A percentile compares a stretch with the other conserved stretches of the same genome.
Evolutionary conservation across 2,888 invertebrate genomes (phyloP).

Genomic region (Tyria jacobaeae): DNA sequence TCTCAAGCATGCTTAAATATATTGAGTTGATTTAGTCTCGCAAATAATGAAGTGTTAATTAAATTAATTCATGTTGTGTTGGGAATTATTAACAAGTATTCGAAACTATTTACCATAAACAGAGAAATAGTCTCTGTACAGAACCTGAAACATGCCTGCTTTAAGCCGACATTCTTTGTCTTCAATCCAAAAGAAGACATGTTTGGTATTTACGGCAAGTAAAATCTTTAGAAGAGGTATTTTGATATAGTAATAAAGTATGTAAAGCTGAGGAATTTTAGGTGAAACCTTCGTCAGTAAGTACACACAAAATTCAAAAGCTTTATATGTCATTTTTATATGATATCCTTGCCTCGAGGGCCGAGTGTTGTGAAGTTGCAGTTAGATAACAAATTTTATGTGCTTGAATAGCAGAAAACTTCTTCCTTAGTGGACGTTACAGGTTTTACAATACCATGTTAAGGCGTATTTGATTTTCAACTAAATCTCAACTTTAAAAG

Average conservation of each 20-base stretch:
- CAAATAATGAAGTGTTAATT: no score
- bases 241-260: slow-evolving; percentile 10
- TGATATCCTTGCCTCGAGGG: background rate
- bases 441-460: slow-evolving; percentile 9
- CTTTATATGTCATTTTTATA: slow-evolving; percentile 1
- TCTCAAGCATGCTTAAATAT: no score
- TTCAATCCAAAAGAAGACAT: slow-evolving; percentile 14
- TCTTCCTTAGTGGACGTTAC: slow-evolving; percentile 10
- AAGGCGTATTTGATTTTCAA: background rate
- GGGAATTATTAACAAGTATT: background rate
- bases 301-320: background rate
- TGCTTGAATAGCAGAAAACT: background rate
- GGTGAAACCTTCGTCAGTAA: background rate
- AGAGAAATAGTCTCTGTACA: background rate
- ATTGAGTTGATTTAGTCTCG: no score
- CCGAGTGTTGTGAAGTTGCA: slow-evolving; percentile 3
- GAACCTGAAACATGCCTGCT: slow-evolving; percentile 14
- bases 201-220: slow-evolving; percentile 21
- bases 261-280: slow-evolving; percentile 1
- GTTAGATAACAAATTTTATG: slow-evolving; percentile 4
- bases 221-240: slow-evolving; percentile 17
- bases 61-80: background rate
- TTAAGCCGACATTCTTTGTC: slow-evolving; percentile 4
- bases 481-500: no score
- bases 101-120: background rate